Conservation (phyloP, 2,888 invertebrate genomes). For the Elmis aenea region DNA sequence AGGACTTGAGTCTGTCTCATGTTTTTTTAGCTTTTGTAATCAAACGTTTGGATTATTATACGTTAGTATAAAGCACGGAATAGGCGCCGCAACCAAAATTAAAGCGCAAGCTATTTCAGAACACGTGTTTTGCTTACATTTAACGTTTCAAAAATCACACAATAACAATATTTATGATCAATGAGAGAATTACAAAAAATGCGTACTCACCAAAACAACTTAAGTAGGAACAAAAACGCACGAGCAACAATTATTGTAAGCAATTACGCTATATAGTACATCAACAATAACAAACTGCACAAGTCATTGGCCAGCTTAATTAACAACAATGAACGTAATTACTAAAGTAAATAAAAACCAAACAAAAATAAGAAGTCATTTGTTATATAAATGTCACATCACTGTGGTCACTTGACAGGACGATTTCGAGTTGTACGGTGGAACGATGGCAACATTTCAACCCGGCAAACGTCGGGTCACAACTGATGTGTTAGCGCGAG, state of each 20-base stretch:
- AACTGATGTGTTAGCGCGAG: constrained; percentile 32
- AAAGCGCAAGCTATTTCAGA: too few relatives aligned
- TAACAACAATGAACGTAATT: too few relatives aligned
- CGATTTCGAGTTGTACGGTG: too few relatives aligned
- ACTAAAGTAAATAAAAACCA: constrained; percentile 20
- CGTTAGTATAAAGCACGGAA: too few relatives aligned
- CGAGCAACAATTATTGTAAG: constrained; percentile 6
- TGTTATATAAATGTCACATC: constrained; percentile 30
- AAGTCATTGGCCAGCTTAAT: too few relatives aligned
- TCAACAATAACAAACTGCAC: background rate
- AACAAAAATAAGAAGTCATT: constrained; percentile 16
- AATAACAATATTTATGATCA: too few relatives aligned
- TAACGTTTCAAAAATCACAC: too few relatives aligned
- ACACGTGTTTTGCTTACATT: too few relatives aligned
- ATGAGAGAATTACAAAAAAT: constrained; percentile 7
- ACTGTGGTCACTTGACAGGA: constrained; percentile 21
- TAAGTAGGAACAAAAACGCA: constrained; percentile 6
- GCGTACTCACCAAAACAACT: constrained; percentile 11
- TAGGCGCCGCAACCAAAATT: too few relatives aligned
- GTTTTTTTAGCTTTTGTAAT: too few relatives aligned
- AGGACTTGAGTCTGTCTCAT: too few relatives aligned
- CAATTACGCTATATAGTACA: background rate
- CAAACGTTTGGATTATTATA: too few relatives aligned
- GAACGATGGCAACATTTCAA: constrained; percentile 20
- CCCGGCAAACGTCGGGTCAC: constrained; percentile 29